Base-by-base conservation (phyloP, 2,888 invertebrate species). In the Melipona bicolor region DNA sequence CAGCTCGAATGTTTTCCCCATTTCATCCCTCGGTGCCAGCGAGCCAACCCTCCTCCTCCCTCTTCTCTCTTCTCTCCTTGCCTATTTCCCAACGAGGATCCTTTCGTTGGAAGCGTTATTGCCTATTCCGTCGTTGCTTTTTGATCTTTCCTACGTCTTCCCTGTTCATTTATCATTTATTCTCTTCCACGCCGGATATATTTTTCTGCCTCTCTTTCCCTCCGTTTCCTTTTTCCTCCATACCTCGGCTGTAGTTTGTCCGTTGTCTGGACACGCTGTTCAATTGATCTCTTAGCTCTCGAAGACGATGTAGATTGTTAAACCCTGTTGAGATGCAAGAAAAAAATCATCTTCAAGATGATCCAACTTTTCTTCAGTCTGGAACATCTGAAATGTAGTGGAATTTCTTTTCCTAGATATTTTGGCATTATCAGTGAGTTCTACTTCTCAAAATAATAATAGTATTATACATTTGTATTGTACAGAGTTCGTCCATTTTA, bases 1-100 rank as follows among this genome's bases (percentile, higher is more conserved):
- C 74, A 79, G 49, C 86, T 72, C 81, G 81, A 91, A 85, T 90
- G 89, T 88, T 91, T 91, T 90, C 89, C 91, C 89, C 89, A 88
- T 90, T 90, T 90, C 82, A 81, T 85, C 90, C 91, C 89, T 87
- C 77, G 61, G 74, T 71, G 59, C 72, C 62, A 77, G 76, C 84
- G 27, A 79, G 72, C 76, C 73, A 79, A 9, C 61, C 61, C 2
- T 21, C 21, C 52, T 19, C 52, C 13, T 15, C 56, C n/a, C 81
- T 77, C 74, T 77, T 70, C 32, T 56, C 65, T 36, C 71, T 73
- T 68, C 62, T 61, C 68, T 73, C 67, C 68, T 67, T 54, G 59
- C 50, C 80, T 11, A 24, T 43, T 15, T 61, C 17, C 50, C 78
- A 24, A 49, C 77, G 68, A n/a, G 71, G 24, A 68, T 56, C 49